These are phyloP conservation scores for Halichondria panicea DNA, from an alignment of 37 sponge, comb jelly and placozoan genomes.

Conservation along the genomic window DNA sequence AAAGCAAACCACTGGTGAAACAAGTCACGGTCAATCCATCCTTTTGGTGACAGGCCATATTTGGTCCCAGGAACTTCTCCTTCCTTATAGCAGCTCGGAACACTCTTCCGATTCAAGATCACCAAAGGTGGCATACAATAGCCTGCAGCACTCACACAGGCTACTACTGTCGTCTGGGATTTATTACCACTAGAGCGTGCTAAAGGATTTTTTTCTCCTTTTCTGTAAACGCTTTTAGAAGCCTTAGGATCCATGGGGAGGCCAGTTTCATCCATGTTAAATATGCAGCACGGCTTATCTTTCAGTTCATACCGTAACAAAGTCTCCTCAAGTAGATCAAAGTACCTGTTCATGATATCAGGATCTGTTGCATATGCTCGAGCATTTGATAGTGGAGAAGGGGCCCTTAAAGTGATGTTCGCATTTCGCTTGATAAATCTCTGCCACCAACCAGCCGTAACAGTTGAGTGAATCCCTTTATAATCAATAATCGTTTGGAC, in stretches of 20 bases:
- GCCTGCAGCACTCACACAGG: slow-evolving; percentile 46
- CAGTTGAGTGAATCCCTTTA: neutral
- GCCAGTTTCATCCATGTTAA: slow-evolving; percentile 59
- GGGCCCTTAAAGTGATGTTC: slow-evolving; percentile 11
- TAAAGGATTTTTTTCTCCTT: slow-evolving; percentile 20
- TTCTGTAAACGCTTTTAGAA: slow-evolving; percentile 7
- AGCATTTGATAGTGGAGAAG: slow-evolving; percentile 36
- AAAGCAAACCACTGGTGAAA: no score
- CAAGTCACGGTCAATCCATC: slow-evolving; percentile 42
- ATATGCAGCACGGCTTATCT: slow-evolving; percentile 40
- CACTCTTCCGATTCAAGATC: slow-evolving; percentile 3
- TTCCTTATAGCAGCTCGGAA: neutral
- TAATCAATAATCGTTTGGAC: slow-evolving; percentile 6
- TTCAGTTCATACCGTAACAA: no score
- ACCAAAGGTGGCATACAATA: slow-evolving; percentile 40
- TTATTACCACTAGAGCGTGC: slow-evolving; percentile 9
- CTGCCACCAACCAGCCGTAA: slow-evolving; percentile 40
- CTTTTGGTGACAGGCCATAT: slow-evolving; percentile 42
- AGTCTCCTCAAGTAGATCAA: slow-evolving; percentile 31
- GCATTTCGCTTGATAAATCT: slow-evolving; percentile 42
- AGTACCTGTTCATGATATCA: slow-evolving; percentile 39
- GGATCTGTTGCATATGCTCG: slow-evolving; percentile 29
- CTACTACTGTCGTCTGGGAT: slow-evolving; percentile 31
- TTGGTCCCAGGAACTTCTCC: slow-evolving; percentile 56
- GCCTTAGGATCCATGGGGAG: slow-evolving; percentile 39